Base-by-base conservation (phyloP, 2,113 vertebrate species). In the Percina caprodes region DNA sequence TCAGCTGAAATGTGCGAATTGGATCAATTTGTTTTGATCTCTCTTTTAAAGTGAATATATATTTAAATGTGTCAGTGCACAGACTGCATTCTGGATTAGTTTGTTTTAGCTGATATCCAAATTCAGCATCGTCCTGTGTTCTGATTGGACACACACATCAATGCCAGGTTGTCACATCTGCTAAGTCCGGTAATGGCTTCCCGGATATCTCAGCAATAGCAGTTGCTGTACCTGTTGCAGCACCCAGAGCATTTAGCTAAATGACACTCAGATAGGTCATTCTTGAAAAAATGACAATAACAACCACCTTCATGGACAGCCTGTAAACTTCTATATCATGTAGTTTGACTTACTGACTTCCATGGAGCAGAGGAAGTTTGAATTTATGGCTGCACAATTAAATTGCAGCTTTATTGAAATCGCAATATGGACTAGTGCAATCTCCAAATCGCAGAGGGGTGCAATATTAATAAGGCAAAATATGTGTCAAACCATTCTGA, bases 21-120 rank as follows among this genome's bases (percentile, higher is more conserved):
- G 58, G 58, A 70, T 52, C 77, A 46, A 86, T 81, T 72, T 65
- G 48, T 77, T 70, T 69, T 79, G 60, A 77, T 77, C 46, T 56
- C 26, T 74, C 46, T 72, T 69, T 84, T 62, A 33, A 46, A 33
- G 58, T n/a, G 10, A 23, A 21, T n/a, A 56, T n/a, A 48, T n/a
- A 80, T 75, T 82, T 21, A 59, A 79, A 78, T 74, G 39, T 58
- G 30, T 59, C 42, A 24, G 18, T 49, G 51, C 18, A 14, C 33
- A 54, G 16, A 45, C 26, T n/a, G 23, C 26, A 6, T 15, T 79
- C 13, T 62, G 55, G 54, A 68, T 73, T 55, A 59, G 35, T 33
- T 48, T 45, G 1, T 49, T 16, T 54, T 12, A 46, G 15, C 39
- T 56, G n/a, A 65, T 72, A 59, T 33, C 35, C 69, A 83, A 21